phyloP scores from a whole-genome alignment of 2,888 invertebrate genomes.

The Physocephala rufipes region DNA sequence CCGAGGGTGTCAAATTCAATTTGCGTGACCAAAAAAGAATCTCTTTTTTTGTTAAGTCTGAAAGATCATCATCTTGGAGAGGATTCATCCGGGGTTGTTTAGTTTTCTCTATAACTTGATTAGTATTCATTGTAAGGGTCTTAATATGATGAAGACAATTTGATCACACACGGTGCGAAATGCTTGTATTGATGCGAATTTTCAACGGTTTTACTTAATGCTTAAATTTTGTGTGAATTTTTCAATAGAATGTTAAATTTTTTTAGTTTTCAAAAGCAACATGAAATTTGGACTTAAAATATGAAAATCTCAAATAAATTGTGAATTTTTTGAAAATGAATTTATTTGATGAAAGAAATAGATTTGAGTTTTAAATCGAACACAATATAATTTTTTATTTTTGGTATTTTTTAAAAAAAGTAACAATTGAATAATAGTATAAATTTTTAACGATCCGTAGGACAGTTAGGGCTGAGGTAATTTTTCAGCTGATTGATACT shows the following conservation, averaged over 20 bases:
- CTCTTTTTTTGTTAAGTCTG: constrained; percentile 42
- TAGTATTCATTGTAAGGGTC: background rate
- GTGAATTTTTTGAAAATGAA: no score
- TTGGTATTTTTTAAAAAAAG: no score
- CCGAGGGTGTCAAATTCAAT: constrained; percentile 47
- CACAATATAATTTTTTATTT: no score
- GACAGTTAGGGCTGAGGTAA: background rate
- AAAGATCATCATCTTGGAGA: constrained; percentile 1
- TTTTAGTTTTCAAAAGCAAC: constrained; percentile 10
- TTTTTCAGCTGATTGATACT: constrained; percentile 66
- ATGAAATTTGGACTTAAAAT: constrained; percentile 6
- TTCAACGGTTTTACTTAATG: constrained; percentile 2
- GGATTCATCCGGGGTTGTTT: background rate
- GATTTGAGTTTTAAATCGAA: no score
- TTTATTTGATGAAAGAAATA: no score
- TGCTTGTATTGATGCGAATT: no score
- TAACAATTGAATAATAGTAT: no score
- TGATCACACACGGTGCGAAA: no score
- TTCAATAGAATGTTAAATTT: constrained; percentile 6
- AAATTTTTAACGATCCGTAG: no score
- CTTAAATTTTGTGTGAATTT: constrained; percentile 29
- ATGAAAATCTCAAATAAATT: constrained; percentile 13
- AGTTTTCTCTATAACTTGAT: background rate
- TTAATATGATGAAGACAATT: no score
- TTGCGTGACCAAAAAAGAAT: constrained; percentile 49